phyloP scores from a whole-genome alignment of 1,140 invertebrate genomes.

The Eriocheir sinensis region DNA sequence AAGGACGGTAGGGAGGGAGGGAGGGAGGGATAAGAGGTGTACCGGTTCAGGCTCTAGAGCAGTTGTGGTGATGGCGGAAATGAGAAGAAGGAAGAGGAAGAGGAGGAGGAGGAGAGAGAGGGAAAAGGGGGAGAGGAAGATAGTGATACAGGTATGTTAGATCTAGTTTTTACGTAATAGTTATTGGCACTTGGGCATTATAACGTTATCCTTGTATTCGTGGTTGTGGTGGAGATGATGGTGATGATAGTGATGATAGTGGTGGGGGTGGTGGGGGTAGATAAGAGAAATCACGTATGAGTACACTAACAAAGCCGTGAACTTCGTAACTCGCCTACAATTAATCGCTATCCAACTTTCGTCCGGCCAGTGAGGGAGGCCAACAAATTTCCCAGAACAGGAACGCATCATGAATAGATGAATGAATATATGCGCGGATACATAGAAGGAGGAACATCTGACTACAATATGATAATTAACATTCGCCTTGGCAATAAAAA shows the following conservation, averaged over 20 bases:
- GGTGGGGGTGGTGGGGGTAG: background rate
- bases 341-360: too few relatives aligned
- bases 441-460: too few relatives aligned
- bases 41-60: too few relatives aligned
- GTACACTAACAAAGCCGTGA: background rate
- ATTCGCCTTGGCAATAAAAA: too few relatives aligned
- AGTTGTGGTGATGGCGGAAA: background rate
- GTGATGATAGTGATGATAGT: background rate
- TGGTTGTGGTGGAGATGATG: background rate
- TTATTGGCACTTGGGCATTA: too few relatives aligned
- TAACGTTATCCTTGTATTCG: too few relatives aligned
- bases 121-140: background rate
- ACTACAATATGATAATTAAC: too few relatives aligned
- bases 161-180: too few relatives aligned
- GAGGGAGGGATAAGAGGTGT: background rate
- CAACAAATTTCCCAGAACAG: background rate
- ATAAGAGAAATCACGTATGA: background rate
- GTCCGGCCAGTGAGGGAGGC: background rate
- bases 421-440: too few relatives aligned
- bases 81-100: background rate
- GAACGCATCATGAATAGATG: too few relatives aligned
- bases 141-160: too few relatives aligned
- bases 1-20: background rate
- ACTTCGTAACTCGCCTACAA: background rate
- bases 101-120: background rate